phyloP scores from a whole-genome alignment of 2,888 invertebrate genomes.

The Machimus atricapillus region DNA sequence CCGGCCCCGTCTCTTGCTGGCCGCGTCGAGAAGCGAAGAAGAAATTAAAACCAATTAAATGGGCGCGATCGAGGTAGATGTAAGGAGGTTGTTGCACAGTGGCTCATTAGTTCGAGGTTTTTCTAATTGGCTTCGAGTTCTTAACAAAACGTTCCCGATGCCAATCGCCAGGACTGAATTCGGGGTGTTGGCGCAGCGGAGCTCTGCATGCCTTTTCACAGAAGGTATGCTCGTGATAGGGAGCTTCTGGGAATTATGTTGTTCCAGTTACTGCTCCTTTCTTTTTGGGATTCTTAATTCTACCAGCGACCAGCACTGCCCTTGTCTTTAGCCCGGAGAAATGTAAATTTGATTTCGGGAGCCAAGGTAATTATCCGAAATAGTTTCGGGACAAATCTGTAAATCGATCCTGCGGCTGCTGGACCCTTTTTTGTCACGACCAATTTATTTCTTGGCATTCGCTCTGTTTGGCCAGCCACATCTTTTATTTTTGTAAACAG shows the following conservation, averaged over 20 bases:
- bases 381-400: slow-evolving; percentile 11
- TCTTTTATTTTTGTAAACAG: not conserved
- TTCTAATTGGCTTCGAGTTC: slow-evolving; percentile 54
- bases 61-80: slow-evolving; percentile 52
- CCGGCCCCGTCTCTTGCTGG: not conserved
- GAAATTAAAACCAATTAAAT: slow-evolving; percentile 55
- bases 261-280: slow-evolving; percentile 57
- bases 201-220: slow-evolving; percentile 14
- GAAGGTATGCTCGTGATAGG: not conserved
- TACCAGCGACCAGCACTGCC: slow-evolving; percentile 11
- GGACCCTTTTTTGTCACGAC: not conserved
- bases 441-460: not conserved
- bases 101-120: slow-evolving; percentile 54
- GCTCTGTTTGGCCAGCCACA: not conserved
- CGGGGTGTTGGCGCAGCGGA: slow-evolving; percentile 19
- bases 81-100: slow-evolving; percentile 52
- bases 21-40: slow-evolving; percentile 46
- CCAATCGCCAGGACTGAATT: slow-evolving; percentile 46
- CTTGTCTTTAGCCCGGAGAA: slow-evolving; percentile 19
- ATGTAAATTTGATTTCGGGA: slow-evolving; percentile 39
- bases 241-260: slow-evolving; percentile 62
- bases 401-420: not conserved
- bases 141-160: slow-evolving; percentile 53
- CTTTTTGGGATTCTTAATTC: slow-evolving; percentile 9
- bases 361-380: slow-evolving; percentile 25